phyloP scores from a whole-genome alignment of 2,797 vertebrate genomes.

The Mus minutoides region DNA sequence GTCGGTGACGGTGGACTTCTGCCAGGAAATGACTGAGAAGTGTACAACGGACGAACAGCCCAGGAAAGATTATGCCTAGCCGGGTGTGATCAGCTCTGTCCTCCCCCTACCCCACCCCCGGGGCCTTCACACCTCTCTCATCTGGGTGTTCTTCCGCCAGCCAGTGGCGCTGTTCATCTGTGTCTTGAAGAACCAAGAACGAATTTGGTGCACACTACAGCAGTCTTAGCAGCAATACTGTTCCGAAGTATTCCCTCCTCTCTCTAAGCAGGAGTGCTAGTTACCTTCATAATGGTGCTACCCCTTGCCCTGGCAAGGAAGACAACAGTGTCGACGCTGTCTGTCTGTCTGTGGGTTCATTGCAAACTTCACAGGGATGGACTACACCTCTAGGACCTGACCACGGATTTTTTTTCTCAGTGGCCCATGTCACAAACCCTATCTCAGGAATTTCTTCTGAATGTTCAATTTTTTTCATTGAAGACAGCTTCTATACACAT shows the following conservation, averaged over 20 bases:
- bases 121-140: conserved; percentile 84
- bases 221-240: conserved; percentile 99
- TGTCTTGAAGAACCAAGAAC: conserved; percentile 89
- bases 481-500: conserved; percentile 94
- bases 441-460: conserved; percentile 99
- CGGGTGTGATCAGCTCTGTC: conserved; percentile 77
- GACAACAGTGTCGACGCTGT: conserved; percentile 91
- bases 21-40: conserved; percentile 99
- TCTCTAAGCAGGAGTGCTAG: conserved; percentile 91
- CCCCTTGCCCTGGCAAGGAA: conserved; percentile 90
- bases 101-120: background rate
- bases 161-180: conserved; percentile 93
- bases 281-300: conserved; percentile 97
- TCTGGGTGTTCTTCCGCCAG: conserved; percentile 90
- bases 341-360: conserved; percentile 92
- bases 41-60: conserved; percentile 99
- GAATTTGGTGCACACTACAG: conserved; percentile 98
- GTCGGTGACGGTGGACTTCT: conserved; percentile 98
- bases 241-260: conserved; percentile 95
- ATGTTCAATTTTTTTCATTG: conserved; percentile 98
- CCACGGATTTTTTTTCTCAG: conserved; percentile 94
- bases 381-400: conserved; percentile 96
- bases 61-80: conserved; percentile 95
- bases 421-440: conserved; percentile 98
- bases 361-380: conserved; percentile 93